Percentiles rank a stretch among this genome's conserved stretches.
phyloP scores from a whole-genome alignment of 2,888 invertebrate species.

The Andrena bicolor region DNA sequence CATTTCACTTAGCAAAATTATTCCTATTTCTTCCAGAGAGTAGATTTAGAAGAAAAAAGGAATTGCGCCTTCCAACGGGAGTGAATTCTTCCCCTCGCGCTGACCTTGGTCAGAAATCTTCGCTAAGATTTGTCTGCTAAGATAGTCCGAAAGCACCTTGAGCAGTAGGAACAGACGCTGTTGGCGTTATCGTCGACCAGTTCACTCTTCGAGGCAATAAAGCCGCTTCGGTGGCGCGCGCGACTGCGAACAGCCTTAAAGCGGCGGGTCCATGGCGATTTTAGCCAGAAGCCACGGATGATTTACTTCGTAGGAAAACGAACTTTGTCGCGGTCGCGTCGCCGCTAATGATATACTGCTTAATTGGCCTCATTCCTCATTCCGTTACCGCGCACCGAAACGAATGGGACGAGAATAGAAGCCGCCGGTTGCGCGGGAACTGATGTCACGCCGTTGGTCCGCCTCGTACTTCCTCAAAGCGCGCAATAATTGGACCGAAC shows the following conservation, averaged over 20 bases:
- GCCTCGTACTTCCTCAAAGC: conserved; percentile 49
- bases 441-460: neutral
- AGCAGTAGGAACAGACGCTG: neutral
- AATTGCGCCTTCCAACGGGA: too few relatives aligned
- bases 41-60: too few relatives aligned
- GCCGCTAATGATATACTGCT: conserved; percentile 82
- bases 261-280: conserved; percentile 29
- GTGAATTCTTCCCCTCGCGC: too few relatives aligned
- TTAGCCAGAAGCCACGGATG: conserved; percentile 73
- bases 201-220: conserved; percentile 8
- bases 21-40: too few relatives aligned
- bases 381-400: conserved; percentile 70
- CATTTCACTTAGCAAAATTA: too few relatives aligned
- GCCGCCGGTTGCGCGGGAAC: conserved; percentile 43
- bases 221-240: neutral
- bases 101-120: too few relatives aligned
- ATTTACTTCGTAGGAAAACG: conserved; percentile 79
- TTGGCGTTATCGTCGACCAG: conserved; percentile 13
- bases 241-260: neutral
- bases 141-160: conserved; percentile 6
- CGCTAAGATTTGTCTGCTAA: neutral
- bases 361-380: conserved; percentile 84
- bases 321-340: conserved; percentile 79
- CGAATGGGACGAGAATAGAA: conserved; percentile 76
- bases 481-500: conserved; percentile 54